Evolutionary conservation across 2,888 invertebrate species (phyloP), one percentile per base, ranked within the genome.

Genomic region (Tinea semifulvella): DNA sequence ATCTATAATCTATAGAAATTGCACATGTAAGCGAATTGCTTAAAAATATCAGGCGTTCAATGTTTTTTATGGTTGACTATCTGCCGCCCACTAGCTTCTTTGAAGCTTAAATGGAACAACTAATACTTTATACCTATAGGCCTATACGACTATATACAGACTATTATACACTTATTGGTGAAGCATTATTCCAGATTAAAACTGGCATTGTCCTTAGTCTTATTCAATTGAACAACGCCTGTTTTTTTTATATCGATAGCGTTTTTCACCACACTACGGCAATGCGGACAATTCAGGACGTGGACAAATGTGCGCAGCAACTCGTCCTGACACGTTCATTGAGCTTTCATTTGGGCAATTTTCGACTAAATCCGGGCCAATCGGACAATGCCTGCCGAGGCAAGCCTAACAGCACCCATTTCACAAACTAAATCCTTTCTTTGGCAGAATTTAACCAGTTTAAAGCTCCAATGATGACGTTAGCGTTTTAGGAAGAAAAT

Each of bases 261-360:
- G 11, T 13, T 31, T 31, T 14, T 31, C 31, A 14, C 11, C 42
- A 50, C 52, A 63, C 66, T 66, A 74, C 31, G 65, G 71, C 74
- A 75, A 73, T 76, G 77, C 77, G 75, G 76, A 75, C 74, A 70
- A 75, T 74, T 64, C 68, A 52, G 69, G 75, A 76, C 75, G 66
- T 67, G 70, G 69, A 79, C 69, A 75, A 77, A 79, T 77, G 75
- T 68, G 72, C 63, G 65, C 68, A 57, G 66, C 68, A 68, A 71
- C 58, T 69, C 68, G 60, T 63, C 62, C 68, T 75, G 77, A 76
- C 77, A 73, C 75, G 73, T 76, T 73, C 77, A 77, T 76, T 74
- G 77, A 73, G 77, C 75, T 73, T 76, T 77, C 76, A 75, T 79
- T 79, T 74, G 75, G 72, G 67, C 74, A 75, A 79, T 76, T 77